A percentile compares a stretch with the other conserved stretches of the same genome.
Conservation (phyloP, 2,888 invertebrate species). For the Hipparchia semele region DNA sequence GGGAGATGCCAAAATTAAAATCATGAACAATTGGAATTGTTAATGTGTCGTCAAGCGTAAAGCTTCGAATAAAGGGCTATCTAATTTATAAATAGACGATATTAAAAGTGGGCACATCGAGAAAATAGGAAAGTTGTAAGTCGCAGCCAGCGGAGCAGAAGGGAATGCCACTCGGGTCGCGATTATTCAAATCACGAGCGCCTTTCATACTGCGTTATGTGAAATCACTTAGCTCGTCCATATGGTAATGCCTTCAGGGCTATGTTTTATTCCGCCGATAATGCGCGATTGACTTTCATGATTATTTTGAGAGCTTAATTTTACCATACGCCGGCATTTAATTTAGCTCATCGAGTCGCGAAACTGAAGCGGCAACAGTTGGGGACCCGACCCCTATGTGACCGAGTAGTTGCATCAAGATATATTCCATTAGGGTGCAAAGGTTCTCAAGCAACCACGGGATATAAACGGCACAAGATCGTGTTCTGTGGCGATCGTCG, state of each 20-base stretch:
- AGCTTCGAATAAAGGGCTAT: too few relatives aligned
- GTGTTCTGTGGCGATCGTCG: too few relatives aligned
- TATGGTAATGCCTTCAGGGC: constrained; percentile 17
- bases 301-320: constrained; percentile 16
- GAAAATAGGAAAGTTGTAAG: constrained; percentile 3
- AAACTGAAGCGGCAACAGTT: too few relatives aligned
- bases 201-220: constrained; percentile 19
- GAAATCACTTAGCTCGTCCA: constrained; percentile 31
- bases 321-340: not conserved
- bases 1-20: too few relatives aligned
- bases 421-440: not conserved
- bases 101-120: not conserved
- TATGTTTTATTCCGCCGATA: constrained; percentile 23
- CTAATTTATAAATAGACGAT: not conserved
- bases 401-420: not conserved
- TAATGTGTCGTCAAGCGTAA: too few relatives aligned
- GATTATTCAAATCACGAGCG: constrained; percentile 38
- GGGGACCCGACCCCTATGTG: too few relatives aligned
- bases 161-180: constrained; percentile 7
- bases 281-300: constrained; percentile 14
- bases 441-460: too few relatives aligned
- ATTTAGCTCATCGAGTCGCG: not conserved
- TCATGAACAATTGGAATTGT: too few relatives aligned
- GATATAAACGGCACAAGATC: too few relatives aligned
- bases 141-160: not conserved